A percentile compares a stretch with the other conserved stretches of the same genome.
These are phyloP conservation scores for Lophotis ruficrista DNA, from an alignment of 2,113 vertebrate species.

Conservation along the genomic window DNA sequence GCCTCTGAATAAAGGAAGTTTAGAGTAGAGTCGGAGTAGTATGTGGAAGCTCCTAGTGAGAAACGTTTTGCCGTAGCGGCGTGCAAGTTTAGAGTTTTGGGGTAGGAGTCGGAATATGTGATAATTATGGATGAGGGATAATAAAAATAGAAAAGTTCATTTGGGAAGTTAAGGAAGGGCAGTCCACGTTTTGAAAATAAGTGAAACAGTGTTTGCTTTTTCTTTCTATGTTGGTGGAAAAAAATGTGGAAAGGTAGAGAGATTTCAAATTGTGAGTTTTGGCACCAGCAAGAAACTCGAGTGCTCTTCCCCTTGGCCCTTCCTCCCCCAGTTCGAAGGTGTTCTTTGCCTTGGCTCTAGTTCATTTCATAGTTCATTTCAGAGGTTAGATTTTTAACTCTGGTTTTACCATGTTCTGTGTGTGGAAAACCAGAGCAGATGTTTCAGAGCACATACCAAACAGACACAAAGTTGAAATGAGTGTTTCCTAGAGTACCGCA, in stretches of 20 bases:
- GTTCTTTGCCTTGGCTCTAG: neutral
- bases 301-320: neutral
- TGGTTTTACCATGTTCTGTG: neutral
- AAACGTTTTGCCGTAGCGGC: neutral
- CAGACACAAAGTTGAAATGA: neutral
- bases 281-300: neutral
- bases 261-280: neutral
- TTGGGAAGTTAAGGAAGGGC: neutral
- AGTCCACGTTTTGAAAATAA: neutral
- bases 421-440: neutral
- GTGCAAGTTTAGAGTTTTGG: neutral
- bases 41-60: neutral
- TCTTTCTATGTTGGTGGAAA: neutral
- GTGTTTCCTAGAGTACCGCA: neutral
- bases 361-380: neutral
- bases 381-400: neutral
- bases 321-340: neutral
- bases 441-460: neutral
- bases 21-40: neutral
- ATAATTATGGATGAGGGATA: neutral
- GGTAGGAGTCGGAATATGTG: neutral
- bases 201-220: neutral
- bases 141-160: neutral
- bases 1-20: neutral
- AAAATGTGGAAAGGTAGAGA: neutral